phyloP scores from a whole-genome alignment of 2,888 invertebrate species.

The Amiota mariae region DNA sequence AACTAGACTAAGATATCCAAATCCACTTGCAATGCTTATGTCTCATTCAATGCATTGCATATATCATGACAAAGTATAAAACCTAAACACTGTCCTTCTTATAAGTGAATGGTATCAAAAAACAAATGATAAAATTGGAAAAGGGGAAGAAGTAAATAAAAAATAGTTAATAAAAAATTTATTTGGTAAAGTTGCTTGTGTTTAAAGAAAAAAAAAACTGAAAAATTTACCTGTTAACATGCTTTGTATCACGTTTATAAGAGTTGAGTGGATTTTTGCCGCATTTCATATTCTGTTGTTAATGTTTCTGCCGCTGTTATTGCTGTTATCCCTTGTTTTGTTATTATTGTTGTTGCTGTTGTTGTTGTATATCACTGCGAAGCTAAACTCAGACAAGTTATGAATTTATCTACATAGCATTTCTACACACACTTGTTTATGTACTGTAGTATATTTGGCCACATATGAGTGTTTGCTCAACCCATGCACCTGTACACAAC shows the following conservation, averaged over 20 bases:
- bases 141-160: not conserved
- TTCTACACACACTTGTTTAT: slow-evolving; percentile 8
- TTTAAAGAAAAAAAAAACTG: slow-evolving; percentile 49
- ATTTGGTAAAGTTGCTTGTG: not conserved
- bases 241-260: not conserved
- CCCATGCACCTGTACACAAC: slow-evolving; percentile 20
- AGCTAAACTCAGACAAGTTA: slow-evolving; percentile 1
- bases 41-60: too few species aligned
- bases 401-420: slow-evolving; percentile 8
- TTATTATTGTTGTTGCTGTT: slow-evolving; percentile 22
- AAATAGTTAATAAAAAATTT: not conserved
- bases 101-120: not conserved
- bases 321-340: not conserved
- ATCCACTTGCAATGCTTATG: too few species aligned
- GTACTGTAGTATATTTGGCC: not conserved
- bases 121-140: not conserved
- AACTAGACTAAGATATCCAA: too few species aligned
- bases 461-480: not conserved
- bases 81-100: not conserved
- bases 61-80: not conserved
- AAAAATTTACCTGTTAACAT: slow-evolving; percentile 28
- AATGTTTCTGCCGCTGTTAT: not conserved
- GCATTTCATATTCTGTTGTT: not conserved
- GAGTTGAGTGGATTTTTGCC: not conserved
- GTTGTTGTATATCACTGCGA: slow-evolving; percentile 7